Conservation (phyloP, 2,113 vertebrate genomes). For the Tapirus terrestris region DNA sequence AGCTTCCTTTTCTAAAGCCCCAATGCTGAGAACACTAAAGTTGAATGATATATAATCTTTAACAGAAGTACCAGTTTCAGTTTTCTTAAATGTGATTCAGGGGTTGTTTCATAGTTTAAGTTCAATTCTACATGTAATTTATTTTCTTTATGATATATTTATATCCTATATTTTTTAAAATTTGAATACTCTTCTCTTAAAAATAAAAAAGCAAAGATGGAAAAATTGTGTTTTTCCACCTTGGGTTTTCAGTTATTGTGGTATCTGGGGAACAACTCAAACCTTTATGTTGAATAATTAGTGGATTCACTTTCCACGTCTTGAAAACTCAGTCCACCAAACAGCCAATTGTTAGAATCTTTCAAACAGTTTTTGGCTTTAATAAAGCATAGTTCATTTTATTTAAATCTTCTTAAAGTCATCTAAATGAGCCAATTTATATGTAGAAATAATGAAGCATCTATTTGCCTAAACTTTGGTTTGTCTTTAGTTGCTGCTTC, state of each 20-base stretch:
- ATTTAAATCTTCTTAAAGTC: conserved; percentile 13
- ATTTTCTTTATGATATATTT: not conserved
- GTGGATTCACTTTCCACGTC: not conserved
- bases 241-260: not conserved
- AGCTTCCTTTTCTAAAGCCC: not conserved
- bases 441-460: conserved; percentile 18
- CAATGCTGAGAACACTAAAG: not conserved
- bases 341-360: not conserved
- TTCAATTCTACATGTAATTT: not conserved
- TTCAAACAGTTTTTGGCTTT: not conserved
- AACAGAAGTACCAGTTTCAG: not conserved
- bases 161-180: not conserved
- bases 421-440: not conserved
- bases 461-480: not conserved
- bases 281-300: not conserved
- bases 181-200: not conserved
- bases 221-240: not conserved
- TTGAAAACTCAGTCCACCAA: not conserved
- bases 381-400: not conserved
- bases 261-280: conserved; percentile 18
- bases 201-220: not conserved
- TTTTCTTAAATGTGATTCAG: conserved; percentile 35
- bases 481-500: not conserved
- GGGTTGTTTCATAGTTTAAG: not conserved
- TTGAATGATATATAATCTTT: not conserved